Evolutionary conservation across 2,113 vertebrate species (phyloP).

Genomic region (Trichomycterus rosablanca): DNA sequence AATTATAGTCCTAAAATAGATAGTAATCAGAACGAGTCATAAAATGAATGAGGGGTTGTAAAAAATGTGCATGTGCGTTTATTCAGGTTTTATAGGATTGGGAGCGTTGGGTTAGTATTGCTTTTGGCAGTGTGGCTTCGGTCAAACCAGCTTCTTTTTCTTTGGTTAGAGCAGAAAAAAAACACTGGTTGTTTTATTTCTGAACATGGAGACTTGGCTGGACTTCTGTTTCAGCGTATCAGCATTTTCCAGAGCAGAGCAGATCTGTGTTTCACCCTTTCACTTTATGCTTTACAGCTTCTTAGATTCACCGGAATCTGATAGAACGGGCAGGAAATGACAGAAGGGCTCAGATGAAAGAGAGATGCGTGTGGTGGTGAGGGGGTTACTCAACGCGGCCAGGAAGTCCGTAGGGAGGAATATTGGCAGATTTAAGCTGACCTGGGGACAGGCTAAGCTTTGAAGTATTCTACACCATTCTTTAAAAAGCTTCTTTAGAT

Average conservation of each 20-base stretch:
- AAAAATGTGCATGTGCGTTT: neutral
- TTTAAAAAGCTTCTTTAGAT: neutral
- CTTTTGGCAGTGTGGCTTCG: neutral
- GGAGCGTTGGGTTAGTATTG: neutral
- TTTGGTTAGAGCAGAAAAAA: neutral
- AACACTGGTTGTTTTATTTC: neutral
- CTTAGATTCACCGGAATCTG: conserved; percentile 1
- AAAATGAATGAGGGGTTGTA: conserved; percentile 33
- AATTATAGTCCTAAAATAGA: conserved; percentile 28
- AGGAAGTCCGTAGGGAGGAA: conserved; percentile 32
- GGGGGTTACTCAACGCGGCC: conserved; percentile 54
- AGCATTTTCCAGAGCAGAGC: neutral
- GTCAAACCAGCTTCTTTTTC: neutral
- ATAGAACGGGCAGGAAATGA: conserved; percentile 1
- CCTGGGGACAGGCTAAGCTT: conserved; percentile 58
- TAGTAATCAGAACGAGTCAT: conserved; percentile 24
- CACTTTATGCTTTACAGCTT: neutral
- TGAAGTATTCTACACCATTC: conserved; percentile 59
- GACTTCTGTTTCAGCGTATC: conserved; percentile 15
- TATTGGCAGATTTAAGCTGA: conserved; percentile 55
- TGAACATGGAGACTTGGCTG: conserved; percentile 1
- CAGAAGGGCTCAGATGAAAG: conserved; percentile 12
- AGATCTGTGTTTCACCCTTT: conserved; percentile 6
- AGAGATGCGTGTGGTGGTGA: neutral
- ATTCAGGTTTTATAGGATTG: neutral